phyloP scores from a whole-genome alignment of 1,140 invertebrate genomes.

The Drosophila watanabei region DNA sequence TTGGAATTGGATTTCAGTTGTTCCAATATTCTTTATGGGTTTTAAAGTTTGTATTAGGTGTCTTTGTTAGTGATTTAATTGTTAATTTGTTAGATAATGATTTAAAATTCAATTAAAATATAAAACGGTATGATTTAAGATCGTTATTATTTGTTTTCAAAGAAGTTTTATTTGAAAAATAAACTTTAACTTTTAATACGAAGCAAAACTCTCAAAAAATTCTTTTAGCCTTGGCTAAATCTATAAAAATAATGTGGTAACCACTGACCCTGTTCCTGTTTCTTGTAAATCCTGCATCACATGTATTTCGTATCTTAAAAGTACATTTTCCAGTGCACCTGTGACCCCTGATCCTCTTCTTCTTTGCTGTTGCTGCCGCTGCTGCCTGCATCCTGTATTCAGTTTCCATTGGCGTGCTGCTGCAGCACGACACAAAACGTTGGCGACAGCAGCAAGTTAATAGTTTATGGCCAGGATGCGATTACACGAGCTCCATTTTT shows the following conservation, averaged over 20 bases:
- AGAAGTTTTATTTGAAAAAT: not conserved
- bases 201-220: not conserved
- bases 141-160: not conserved
- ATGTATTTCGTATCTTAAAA: not conserved
- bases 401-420: conserved; percentile 34
- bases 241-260: not conserved
- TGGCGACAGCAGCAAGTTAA: conserved; percentile 67
- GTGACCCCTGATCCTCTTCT: conserved; percentile 5
- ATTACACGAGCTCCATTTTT: conserved; percentile 48
- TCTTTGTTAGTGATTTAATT: not conserved
- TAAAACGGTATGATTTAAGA: no score
- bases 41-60: not conserved
- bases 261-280: not conserved
- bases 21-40: not conserved
- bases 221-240: not conserved
- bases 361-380: not conserved
- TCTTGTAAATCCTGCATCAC: not conserved
- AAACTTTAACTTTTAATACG: not conserved
- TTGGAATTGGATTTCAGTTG: not conserved
- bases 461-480: conserved; percentile 72
- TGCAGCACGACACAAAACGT: conserved; percentile 40
- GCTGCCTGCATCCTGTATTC: not conserved
- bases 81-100: not conserved
- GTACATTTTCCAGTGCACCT: conserved; percentile 25
- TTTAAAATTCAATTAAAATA: not conserved